A percentile compares a stretch with the other conserved stretches of the same genome.
phyloP scores from a whole-genome alignment of 1,140 invertebrate genomes.

The Hypothenemus hampei region DNA sequence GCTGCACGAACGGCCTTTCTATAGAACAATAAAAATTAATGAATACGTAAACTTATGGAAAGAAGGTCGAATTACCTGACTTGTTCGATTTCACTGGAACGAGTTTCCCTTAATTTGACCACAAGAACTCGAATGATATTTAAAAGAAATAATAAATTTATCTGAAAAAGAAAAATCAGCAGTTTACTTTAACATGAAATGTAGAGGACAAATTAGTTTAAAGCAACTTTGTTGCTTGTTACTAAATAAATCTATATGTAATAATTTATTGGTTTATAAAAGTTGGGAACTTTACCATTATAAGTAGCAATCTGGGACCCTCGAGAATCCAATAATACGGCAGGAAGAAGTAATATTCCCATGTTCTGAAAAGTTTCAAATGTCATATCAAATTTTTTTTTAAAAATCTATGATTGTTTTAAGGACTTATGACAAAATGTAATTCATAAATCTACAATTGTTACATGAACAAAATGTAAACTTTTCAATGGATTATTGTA shows the following conservation, averaged over 20 bases:
- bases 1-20: constrained; percentile 78
- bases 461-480: no score
- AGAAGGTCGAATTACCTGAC: constrained; percentile 55
- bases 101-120: constrained; percentile 71
- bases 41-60: background rate
- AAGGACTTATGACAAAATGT: no score
- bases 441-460: no score
- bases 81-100: constrained; percentile 74
- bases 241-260: no score
- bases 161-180: constrained; percentile 52
- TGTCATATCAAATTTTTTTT: no score
- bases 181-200: background rate
- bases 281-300: constrained; percentile 54
- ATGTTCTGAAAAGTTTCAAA: constrained; percentile 63
- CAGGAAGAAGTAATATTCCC: constrained; percentile 79
- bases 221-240: no score
- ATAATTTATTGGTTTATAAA: no score
- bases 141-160: constrained; percentile 78
- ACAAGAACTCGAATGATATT: constrained; percentile 83
- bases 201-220: no score
- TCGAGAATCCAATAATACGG: constrained; percentile 83
- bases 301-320: constrained; percentile 70
- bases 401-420: no score
- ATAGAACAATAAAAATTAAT: background rate
- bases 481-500: no score